Evolutionary conservation across 2,888 invertebrate genomes (phyloP), one percentile per base, ranked within the genome.

Genomic region (Micoletzkya japonica): DNA sequence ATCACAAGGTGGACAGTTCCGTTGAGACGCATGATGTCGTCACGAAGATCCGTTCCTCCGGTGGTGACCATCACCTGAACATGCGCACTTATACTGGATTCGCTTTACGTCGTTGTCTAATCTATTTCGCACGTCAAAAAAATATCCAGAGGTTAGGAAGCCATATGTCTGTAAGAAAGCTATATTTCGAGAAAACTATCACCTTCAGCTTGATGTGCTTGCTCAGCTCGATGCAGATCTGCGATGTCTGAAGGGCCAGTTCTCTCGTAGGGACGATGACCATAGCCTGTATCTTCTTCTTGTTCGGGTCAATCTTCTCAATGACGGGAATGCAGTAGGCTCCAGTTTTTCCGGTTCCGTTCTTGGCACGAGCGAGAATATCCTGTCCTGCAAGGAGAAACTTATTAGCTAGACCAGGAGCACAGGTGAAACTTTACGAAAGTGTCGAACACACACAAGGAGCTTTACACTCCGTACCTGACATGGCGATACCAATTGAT

Each of bases 341-440:
- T 86, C 98, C 98, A 86, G 98, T 99, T 90, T 98, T 98, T 91
- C 97, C 90, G 81, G 98, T 98, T 85, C 98, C 98, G 89, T 98
- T 98, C 89, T 99, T 98, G 82, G 98, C 98, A 87, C 98, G 90
- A 73, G 98, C 98, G 85, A 98, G 90, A 82, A 98, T 92, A 89
- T 99, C 97, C 88, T 84, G 84, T 10, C 85, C 85, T 78, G 30
- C 71, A 79, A 54, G n/a, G n/a, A 50, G 36, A 36, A 28, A 68
- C 36, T 37, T 14, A 20, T 24, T n/a, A n/a, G n/a, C n/a, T n/a
- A n/a, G n/a, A n/a, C n/a, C n/a, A n/a, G n/a, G 24, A 57, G 28
- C 36, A 24, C n/a, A 59, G 56, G 20, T 32, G 14, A 20, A 34
- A 7, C 32, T 32, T n/a, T n/a, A n/a, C n/a, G n/a, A n/a, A n/a